These are phyloP conservation scores for Hassar affinis DNA, from an alignment of 2,113 vertebrate species.

Conservation along the genomic window DNA sequence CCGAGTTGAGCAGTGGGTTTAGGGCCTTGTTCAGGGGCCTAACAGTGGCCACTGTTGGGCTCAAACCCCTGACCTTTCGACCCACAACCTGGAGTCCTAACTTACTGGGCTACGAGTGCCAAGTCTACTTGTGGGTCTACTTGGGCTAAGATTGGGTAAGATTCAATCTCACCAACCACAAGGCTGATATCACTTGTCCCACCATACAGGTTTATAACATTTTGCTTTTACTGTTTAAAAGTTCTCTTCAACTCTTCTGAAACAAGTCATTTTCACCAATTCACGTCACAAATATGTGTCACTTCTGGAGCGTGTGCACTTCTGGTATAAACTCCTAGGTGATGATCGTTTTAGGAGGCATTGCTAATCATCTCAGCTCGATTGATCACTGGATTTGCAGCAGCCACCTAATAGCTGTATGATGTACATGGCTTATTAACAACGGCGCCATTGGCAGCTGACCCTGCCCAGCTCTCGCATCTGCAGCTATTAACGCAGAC, in stretches of 20 bases:
- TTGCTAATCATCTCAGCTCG: not conserved
- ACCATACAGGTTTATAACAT: too few relatives aligned
- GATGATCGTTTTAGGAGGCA: slow-evolving; percentile 14
- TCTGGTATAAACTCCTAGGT: not conserved
- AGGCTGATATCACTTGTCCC: not conserved
- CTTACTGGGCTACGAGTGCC: too few relatives aligned
- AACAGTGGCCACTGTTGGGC: too few relatives aligned
- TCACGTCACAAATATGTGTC: not conserved
- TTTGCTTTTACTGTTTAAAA: not conserved
- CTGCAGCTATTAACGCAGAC: slow-evolving; percentile 40
- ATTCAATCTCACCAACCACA: not conserved
- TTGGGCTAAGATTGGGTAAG: not conserved
- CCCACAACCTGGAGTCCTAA: too few relatives aligned
- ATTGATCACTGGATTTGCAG: not conserved
- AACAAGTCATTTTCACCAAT: not conserved
- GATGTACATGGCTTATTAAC: slow-evolving; percentile 34
- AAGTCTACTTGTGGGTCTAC: too few relatives aligned
- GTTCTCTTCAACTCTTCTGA: not conserved
- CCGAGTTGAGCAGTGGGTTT: too few relatives aligned
- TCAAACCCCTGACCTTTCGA: too few relatives aligned
- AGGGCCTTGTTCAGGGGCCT: too few relatives aligned
- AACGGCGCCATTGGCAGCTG: slow-evolving; percentile 30
- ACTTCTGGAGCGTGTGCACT: not conserved
- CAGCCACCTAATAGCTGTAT: slow-evolving; percentile 15
- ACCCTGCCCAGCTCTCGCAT: slow-evolving; percentile 18